These are phyloP conservation scores for Rhinoderma darwinii DNA, from an alignment of 2,113 vertebrate genomes.

Conservation along the genomic window DNA sequence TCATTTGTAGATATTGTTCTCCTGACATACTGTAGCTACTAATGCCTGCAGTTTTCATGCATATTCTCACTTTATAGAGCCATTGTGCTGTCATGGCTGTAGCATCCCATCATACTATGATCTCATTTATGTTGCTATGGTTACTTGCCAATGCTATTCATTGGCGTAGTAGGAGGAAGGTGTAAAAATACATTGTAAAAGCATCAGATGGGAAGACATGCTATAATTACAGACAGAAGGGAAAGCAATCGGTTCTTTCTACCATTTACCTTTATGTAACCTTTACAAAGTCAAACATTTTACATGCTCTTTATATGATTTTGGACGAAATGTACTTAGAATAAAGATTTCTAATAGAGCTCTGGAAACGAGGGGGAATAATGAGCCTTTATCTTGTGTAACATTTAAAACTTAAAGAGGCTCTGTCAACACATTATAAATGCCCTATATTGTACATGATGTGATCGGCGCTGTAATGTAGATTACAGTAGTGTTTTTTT, in stretches of 20 bases:
- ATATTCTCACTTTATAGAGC: neutral
- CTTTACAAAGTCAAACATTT: conserved; percentile 27
- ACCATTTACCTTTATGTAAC: conserved; percentile 35
- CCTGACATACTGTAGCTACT: neutral
- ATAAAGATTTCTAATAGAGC: neutral
- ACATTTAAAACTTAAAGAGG: neutral
- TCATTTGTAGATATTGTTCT: neutral
- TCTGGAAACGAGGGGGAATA: neutral
- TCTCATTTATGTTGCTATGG: conserved; percentile 36
- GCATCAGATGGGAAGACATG: conserved; percentile 37
- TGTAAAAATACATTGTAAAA: conserved; percentile 14
- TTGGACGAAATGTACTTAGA: neutral
- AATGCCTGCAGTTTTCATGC: neutral
- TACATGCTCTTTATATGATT: neutral
- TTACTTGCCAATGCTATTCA: conserved; percentile 28
- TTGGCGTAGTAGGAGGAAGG: conserved; percentile 23
- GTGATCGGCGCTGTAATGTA: too few relatives aligned
- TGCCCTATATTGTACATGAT: too few relatives aligned
- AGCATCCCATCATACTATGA: conserved; percentile 25
- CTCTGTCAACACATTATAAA: too few relatives aligned
- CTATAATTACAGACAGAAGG: conserved; percentile 39
- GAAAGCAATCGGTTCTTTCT: neutral
- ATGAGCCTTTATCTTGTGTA: neutral
- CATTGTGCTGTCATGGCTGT: conserved; percentile 31
- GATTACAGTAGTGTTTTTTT: too few relatives aligned